phyloP scores from a whole-genome alignment of 2,113 vertebrate species.

The Origma solitaria region DNA sequence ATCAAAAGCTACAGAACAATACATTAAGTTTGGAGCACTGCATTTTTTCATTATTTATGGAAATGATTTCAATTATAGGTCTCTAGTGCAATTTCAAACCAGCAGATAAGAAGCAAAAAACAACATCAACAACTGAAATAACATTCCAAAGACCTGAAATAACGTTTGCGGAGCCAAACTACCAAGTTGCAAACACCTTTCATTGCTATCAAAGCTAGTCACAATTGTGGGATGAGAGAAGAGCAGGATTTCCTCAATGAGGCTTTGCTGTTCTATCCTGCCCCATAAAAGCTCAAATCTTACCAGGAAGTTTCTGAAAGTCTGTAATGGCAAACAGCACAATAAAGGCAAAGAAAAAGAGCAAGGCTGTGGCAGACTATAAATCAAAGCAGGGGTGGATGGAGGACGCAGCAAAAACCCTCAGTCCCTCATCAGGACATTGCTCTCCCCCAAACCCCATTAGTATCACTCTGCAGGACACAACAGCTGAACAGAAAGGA shows the following conservation, averaged over 20 bases:
- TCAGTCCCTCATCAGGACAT: neutral
- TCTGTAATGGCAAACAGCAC: neutral
- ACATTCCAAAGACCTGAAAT: neutral
- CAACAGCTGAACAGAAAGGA: neutral
- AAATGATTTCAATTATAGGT: neutral
- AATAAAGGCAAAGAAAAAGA: neutral
- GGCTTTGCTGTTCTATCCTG: neutral
- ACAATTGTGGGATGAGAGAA: neutral
- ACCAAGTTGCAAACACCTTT: neutral
- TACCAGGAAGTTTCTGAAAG: neutral
- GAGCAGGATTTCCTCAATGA: neutral
- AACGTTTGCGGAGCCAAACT: neutral
- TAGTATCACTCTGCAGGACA: neutral
- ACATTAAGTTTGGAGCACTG: neutral
- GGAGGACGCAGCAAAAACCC: neutral
- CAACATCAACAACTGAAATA: neutral
- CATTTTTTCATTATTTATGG: neutral
- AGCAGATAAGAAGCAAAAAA: neutral
- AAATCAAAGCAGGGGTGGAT: neutral
- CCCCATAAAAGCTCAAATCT: neutral
- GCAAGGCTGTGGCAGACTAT: neutral
- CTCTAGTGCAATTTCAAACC: neutral
- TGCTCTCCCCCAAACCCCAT: neutral
- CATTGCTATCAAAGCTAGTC: neutral
- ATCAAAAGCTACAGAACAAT: neutral